phyloP scores from a whole-genome alignment of 2,113 vertebrate genomes.

The Campylorhamphus procurvoides region DNA sequence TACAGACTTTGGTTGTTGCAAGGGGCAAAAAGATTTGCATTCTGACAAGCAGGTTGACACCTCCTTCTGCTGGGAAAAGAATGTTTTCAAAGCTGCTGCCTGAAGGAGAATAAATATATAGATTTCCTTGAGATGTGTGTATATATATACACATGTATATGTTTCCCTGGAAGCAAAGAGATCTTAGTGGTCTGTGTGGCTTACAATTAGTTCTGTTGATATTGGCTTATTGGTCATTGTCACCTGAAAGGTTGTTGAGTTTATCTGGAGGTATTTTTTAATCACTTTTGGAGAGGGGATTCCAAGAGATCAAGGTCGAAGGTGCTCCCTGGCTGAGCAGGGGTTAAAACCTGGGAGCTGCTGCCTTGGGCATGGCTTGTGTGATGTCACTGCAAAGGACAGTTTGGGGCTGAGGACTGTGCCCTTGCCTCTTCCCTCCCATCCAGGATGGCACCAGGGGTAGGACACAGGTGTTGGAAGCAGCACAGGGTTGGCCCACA shows the following conservation, averaged over 20 bases:
- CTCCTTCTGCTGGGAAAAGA: not conserved
- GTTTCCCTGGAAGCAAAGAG: not conserved
- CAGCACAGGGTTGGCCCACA: accelerated
- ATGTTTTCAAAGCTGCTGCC: not conserved
- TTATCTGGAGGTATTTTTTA: not conserved
- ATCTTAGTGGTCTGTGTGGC: not conserved
- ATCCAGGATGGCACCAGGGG: not conserved
- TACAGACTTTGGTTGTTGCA: not conserved
- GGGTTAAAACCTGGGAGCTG: no score
- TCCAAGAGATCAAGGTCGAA: not conserved
- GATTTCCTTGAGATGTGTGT: no score
- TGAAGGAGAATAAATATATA: not conserved
- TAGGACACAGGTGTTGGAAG: not conserved
- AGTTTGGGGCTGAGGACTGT: not conserved
- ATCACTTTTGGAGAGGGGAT: not conserved
- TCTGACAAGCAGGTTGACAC: not conserved
- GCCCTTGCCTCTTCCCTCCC: not conserved
- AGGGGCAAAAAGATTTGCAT: not conserved
- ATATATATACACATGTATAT: no score
- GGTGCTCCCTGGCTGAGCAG: not conserved
- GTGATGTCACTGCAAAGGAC: not conserved
- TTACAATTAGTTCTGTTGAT: not conserved
- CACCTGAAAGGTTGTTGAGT: not conserved
- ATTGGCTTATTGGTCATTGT: not conserved
- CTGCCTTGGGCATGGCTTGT: not conserved